Conservation (phyloP, 2,797 vertebrate genomes). For the Miopithecus talapoin region DNA sequence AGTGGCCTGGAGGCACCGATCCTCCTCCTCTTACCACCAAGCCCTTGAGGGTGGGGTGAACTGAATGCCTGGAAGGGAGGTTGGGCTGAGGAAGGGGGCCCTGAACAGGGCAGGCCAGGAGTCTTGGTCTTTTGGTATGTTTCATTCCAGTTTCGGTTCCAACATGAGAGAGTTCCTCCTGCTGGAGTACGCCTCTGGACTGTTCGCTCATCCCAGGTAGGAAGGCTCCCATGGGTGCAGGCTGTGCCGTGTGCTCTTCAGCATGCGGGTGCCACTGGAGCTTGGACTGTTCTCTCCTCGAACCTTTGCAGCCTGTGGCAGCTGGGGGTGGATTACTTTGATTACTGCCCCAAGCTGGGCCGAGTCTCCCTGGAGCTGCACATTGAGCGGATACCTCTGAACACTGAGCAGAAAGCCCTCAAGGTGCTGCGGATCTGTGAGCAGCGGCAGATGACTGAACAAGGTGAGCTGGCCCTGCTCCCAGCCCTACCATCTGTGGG, state of each 20-base stretch:
- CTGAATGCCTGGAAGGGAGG: neutral
- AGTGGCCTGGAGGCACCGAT: constrained; percentile 51
- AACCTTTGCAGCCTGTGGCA: constrained; percentile 91
- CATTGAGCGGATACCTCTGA: constrained; percentile 93
- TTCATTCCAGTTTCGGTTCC: constrained; percentile 91
- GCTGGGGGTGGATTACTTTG: constrained; percentile 96
- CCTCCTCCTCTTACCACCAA: neutral
- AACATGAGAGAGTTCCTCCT: constrained; percentile 97
- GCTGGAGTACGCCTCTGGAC: constrained; percentile 95
- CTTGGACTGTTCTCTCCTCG: neutral
- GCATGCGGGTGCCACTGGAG: neutral
- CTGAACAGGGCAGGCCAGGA: neutral
- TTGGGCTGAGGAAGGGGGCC: neutral
- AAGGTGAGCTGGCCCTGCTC: constrained; percentile 86
- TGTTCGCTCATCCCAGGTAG: constrained; percentile 97
- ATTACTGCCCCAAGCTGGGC: constrained; percentile 94
- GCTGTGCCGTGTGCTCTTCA: neutral
- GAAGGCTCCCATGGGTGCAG: neutral
- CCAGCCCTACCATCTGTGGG: neutral
- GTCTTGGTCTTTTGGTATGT: neutral
- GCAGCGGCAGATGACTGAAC: constrained; percentile 95
- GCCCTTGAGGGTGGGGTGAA: neutral
- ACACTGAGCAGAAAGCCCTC: constrained; percentile 94
- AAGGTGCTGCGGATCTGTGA: constrained; percentile 97
- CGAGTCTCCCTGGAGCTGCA: constrained; percentile 94